A percentile compares a stretch with the other conserved stretches of the same genome.
Evolutionary conservation across 2,113 vertebrate genomes (phyloP).

Genomic region (Oxyura jamaicensis): DNA sequence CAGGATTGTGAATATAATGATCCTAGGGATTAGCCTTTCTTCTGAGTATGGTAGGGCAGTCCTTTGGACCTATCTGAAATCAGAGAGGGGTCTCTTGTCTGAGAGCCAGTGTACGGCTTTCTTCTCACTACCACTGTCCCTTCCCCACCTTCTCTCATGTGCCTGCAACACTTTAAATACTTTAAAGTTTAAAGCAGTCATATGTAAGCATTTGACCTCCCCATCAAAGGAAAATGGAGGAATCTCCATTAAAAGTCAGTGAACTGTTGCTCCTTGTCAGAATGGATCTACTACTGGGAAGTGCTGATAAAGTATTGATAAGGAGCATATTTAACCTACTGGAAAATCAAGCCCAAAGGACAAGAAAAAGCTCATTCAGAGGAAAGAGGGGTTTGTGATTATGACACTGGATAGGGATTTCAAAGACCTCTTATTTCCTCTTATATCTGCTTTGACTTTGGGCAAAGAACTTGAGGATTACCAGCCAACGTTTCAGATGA

Average conservation of each 20-base stretch:
- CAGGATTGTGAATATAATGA: slow-evolving; percentile 51
- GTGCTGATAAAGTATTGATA: slow-evolving; percentile 21
- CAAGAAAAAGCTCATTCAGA: slow-evolving; percentile 3
- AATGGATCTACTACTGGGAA: not conserved
- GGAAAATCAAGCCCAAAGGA: slow-evolving; percentile 33
- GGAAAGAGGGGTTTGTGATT: not conserved
- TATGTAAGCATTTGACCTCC: not conserved
- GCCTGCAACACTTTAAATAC: not conserved
- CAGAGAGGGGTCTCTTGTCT: slow-evolving; percentile 19
- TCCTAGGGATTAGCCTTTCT: slow-evolving; percentile 52
- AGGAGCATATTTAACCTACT: slow-evolving; percentile 15
- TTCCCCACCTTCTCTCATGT: not conserved
- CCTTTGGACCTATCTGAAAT: slow-evolving; percentile 30
- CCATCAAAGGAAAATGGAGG: not conserved
- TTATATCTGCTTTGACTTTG: too few relatives aligned
- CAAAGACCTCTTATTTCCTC: not conserved
- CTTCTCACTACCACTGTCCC: not conserved
- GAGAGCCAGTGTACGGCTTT: not conserved
- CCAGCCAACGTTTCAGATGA: not conserved
- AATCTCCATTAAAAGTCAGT: not conserved
- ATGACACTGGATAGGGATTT: not conserved
- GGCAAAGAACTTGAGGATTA: not conserved
- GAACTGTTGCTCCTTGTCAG: not conserved
- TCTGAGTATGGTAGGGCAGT: not conserved
- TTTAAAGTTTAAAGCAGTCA: not conserved